These are phyloP conservation scores for Steatocranus sp. DNA, from an alignment of 2,797 vertebrate species.

Conservation along the genomic window DNA sequence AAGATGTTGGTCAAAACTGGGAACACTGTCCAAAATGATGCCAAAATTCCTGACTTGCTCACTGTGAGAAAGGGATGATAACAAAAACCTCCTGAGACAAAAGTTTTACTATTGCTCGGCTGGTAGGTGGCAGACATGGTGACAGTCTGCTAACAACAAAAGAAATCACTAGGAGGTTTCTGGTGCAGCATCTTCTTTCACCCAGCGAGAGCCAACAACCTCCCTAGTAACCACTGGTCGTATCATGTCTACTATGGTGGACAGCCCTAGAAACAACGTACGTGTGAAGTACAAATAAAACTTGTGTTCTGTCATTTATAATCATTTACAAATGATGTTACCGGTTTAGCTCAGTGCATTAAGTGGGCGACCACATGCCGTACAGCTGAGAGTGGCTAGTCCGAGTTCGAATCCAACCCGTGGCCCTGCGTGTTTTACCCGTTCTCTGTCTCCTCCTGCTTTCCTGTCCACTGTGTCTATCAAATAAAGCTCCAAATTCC, in stretches of 20 bases:
- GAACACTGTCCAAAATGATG: not conserved
- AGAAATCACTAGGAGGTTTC: not conserved
- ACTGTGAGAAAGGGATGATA: not conserved
- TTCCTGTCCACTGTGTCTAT: not conserved
- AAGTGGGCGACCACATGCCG: fast-evolving
- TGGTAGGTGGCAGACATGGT: not conserved
- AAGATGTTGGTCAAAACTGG: not conserved
- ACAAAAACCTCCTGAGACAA: not conserved
- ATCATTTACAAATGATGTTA: not conserved
- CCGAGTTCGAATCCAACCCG: fast-evolving
- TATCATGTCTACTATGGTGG: not conserved
- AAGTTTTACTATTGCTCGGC: not conserved
- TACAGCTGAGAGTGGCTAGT: not conserved
- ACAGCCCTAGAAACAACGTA: not conserved
- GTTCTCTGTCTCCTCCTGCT: not conserved
- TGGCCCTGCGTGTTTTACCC: not conserved
- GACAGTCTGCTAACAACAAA: not conserved
- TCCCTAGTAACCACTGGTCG: not conserved
- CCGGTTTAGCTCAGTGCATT: not conserved
- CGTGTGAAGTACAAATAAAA: not conserved
- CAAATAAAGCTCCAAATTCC: not conserved
- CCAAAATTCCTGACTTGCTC: not conserved
- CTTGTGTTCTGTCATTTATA: not conserved
- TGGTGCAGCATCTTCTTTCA: not conserved
- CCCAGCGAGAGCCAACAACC: not conserved